Evolutionary conservation across 53 echinoderm and acorn worm species (phyloP).

Genomic region (Stichopus horrens): DNA sequence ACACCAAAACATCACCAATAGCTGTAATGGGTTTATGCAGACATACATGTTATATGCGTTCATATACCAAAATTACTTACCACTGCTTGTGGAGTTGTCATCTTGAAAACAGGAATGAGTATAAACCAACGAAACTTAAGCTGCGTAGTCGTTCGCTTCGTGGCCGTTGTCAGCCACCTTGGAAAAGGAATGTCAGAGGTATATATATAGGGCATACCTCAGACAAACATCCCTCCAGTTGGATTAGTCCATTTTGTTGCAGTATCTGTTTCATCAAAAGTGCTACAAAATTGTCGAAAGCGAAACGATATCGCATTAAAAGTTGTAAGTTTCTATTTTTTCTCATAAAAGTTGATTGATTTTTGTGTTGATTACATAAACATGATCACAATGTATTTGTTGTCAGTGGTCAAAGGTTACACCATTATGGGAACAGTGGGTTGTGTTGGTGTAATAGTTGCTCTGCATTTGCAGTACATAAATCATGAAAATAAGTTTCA

Average conservation of each 20-base stretch:
- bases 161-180: constrained; percentile 43
- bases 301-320: too few relatives aligned
- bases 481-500: neutral
- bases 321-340: too few relatives aligned
- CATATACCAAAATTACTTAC: neutral
- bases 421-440: constrained; percentile 3
- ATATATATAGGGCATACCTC: constrained; percentile 27
- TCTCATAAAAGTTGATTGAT: too few relatives aligned
- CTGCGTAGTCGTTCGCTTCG: neutral
- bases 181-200: neutral
- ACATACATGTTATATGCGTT: neutral
- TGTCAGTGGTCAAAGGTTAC: neutral
- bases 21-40: neutral
- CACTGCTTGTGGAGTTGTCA: constrained; percentile 46
- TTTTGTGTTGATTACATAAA: too few relatives aligned
- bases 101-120: neutral
- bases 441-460: neutral
- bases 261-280: too few relatives aligned
- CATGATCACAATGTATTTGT: too few relatives aligned
- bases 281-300: too few relatives aligned
- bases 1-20: neutral
- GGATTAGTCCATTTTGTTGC: neutral
- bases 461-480: neutral
- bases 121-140: neutral
- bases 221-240: neutral